Evolutionary conservation across 1,140 invertebrate species (phyloP).

Genomic region (Chlorops oryzae): DNA sequence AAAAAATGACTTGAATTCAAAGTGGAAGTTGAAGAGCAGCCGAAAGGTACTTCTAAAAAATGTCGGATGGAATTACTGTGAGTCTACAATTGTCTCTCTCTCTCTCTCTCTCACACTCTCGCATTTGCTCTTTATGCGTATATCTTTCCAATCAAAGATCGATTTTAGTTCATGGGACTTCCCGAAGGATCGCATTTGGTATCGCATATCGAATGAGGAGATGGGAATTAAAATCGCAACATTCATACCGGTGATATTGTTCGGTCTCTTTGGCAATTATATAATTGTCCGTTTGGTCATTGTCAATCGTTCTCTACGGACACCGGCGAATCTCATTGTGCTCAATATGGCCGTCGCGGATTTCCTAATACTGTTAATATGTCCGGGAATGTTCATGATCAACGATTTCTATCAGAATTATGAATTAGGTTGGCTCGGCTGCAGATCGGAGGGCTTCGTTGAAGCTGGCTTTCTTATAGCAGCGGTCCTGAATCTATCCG

Average conservation of each 20-base stretch:
- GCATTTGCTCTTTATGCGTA: no score
- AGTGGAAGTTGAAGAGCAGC: no score
- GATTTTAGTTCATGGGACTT: conserved; percentile 41
- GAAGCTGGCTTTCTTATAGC: conserved; percentile 62
- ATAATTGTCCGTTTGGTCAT: conserved; percentile 63
- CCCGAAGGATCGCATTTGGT: conserved; percentile 55
- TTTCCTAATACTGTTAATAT: conserved; percentile 65
- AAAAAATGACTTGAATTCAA: no score
- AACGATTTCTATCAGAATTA: conserved; percentile 70
- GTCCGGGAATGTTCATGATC: conserved; percentile 65
- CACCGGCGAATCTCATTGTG: conserved; percentile 74
- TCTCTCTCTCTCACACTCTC: no score
- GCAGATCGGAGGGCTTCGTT: conserved; percentile 62
- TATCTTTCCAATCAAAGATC: conserved; percentile 25
- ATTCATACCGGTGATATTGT: conserved; percentile 57
- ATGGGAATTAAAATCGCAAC: conserved; percentile 57
- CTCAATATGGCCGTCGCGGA: conserved; percentile 74
- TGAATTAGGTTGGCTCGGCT: conserved; percentile 62
- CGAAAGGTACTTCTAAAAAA: no score
- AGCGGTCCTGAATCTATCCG: conserved; percentile 69
- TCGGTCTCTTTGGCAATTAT: conserved; percentile 67
- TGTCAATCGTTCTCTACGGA: conserved; percentile 60
- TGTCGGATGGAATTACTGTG: no score
- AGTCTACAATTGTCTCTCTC: no score
- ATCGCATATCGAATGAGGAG: conserved; percentile 53